phyloP scores from a whole-genome alignment of 2,113 vertebrate species.

The Narcine bancroftii region DNA sequence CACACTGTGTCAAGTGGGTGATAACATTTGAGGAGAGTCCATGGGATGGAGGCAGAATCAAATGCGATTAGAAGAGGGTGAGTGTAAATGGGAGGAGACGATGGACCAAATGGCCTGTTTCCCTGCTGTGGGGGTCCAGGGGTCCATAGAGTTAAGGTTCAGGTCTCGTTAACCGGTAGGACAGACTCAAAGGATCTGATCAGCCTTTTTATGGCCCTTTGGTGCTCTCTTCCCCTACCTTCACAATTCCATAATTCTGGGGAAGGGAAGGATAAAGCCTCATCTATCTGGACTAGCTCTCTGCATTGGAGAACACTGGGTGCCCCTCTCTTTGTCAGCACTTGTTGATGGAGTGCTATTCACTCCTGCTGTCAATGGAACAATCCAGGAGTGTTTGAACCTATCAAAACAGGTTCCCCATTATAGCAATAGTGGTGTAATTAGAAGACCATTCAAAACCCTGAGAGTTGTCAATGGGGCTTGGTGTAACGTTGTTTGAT shows the following conservation, averaged over 20 bases:
- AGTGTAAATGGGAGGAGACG: too few species aligned
- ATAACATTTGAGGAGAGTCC: too few species aligned
- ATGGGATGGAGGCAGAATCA: too few species aligned
- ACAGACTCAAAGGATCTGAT: too few species aligned
- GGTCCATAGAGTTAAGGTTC: too few species aligned
- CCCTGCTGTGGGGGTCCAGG: too few species aligned
- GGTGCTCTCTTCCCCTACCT: background rate
- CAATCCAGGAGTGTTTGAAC: conserved; percentile 37
- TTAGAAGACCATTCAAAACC: background rate
- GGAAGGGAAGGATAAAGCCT: background rate
- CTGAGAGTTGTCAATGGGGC: background rate
- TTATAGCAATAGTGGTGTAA: background rate
- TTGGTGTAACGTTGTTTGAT: background rate
- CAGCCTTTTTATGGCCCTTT: background rate
- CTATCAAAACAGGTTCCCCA: background rate
- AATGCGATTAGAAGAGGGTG: too few species aligned
- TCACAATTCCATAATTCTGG: background rate
- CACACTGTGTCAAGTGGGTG: too few species aligned
- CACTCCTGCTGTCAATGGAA: conserved; percentile 47
- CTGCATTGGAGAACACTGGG: background rate
- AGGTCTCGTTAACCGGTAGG: too few species aligned
- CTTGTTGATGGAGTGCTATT: conserved; percentile 48
- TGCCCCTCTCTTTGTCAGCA: conserved; percentile 28
- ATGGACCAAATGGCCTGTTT: too few species aligned
- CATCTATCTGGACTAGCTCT: background rate